phyloP scores from a whole-genome alignment of 2,113 vertebrate genomes.

The Solea solea region DNA sequence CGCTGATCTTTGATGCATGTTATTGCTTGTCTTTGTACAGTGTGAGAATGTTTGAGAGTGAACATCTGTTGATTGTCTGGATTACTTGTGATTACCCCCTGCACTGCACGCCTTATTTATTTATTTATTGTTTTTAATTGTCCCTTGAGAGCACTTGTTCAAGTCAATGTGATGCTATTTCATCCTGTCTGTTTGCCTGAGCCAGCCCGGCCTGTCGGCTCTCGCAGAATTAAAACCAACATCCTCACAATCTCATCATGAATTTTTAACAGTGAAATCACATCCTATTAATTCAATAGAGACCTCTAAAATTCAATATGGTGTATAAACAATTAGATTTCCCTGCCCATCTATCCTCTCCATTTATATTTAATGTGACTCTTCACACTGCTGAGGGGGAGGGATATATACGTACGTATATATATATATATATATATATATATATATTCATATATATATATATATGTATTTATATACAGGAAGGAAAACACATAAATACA shows the following conservation, averaged over 20 bases:
- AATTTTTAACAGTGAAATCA: conserved; percentile 78
- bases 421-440: too few relatives aligned
- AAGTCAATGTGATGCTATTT: conserved; percentile 43
- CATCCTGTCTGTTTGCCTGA: conserved; percentile 19
- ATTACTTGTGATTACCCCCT: conserved; percentile 48
- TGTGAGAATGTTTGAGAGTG: not conserved
- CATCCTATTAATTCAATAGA: conserved; percentile 75
- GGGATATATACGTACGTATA: conserved; percentile 36
- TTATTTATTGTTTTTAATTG: conserved; percentile 27
- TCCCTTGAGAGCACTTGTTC: conserved; percentile 46
- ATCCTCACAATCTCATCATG: conserved; percentile 66
- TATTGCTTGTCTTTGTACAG: conserved; percentile 21
- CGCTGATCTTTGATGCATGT: conserved; percentile 32
- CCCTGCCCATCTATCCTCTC: conserved; percentile 72
- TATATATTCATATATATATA: too few relatives aligned
- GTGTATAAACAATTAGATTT: conserved; percentile 79
- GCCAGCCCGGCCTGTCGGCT: conserved; percentile 23
- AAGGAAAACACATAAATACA: not conserved
- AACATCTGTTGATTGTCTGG: conserved; percentile 41
- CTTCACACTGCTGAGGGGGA: conserved; percentile 45
- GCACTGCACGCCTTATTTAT: not conserved
- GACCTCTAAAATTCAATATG: conserved; percentile 74
- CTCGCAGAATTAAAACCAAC: conserved; percentile 66
- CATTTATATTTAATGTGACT: conserved; percentile 80
- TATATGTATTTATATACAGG: not conserved